Base-by-base conservation (phyloP, 2,113 vertebrate species). In the Nycticorax nycticorax region DNA sequence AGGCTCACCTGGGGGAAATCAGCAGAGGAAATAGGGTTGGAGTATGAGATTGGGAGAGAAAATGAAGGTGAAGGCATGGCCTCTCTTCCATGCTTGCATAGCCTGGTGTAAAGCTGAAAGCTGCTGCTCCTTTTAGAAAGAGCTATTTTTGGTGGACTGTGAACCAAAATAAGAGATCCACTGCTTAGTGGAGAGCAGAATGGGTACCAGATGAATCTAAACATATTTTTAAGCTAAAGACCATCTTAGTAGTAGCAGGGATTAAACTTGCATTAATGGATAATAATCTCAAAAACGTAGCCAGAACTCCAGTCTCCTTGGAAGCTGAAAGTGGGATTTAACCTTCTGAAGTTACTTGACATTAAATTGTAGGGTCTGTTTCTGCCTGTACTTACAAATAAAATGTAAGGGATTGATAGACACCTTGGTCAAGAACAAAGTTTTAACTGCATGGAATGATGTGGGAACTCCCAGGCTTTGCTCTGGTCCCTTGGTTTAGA, bases 61-160 rank as follows among this genome's bases (percentile, higher is more conserved):
- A 60, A 52, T 68, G 14, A 63, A 50, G 27, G 3, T 12, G 7
- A 28, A 26, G 23, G 9, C 52, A 3, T 4, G 1, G 72, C 30
- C 14, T 30, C 9, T 68, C 35, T 74, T 85, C 30, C 27, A 14
- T 3, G 3, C 23, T 64, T 75, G 5, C 0, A 0, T 81, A 57
- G 15, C 4, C 26, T 79, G 41, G 32, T 1, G 0, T 53, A 68
- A 90, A 72, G 53, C 35, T 69, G 62, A 77, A 62, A 59, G 26
- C 17, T 92, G 47, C 33, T 92, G 21, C 5, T 87, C 6, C 26
- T 78, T 17, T 52, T 67, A 59, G 47, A 59, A 67, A 35, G 48
- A 81, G 28, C 41, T 88, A 0, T 71, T 93, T 35, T 30, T 75
- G 35, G 20, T 41, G 33, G 27, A 8, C 28, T 64, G 13, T 63